Evolutionary conservation across 2,113 vertebrate species (phyloP), one percentile per base, ranked within the genome.

Genomic region (Bubo blakistoni): DNA sequence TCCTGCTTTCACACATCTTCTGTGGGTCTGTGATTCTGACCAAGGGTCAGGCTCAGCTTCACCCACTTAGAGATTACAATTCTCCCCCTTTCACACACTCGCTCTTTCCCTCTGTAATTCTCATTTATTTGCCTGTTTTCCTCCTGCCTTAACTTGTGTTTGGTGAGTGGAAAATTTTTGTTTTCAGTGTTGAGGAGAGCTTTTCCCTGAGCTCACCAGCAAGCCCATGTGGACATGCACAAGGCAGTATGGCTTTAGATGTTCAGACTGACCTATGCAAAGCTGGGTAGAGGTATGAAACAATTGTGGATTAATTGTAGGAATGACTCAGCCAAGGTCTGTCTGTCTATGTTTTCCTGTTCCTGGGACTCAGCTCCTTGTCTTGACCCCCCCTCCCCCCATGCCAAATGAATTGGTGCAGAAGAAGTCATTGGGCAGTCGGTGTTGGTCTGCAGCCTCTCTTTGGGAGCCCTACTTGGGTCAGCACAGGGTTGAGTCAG

Each of bases 1-100:
- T 92, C 82, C 95, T 97, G 92, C 93, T 96, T 97, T 97, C 96
- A 87, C 94, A 97, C 91, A 20, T 89, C 61, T 51, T 95, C 88
- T 72, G 42, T 70, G 49, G 22, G 16, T 51, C 54, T 66, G 46
- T 18, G 73, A 25, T 73, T 82, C 70, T 73, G 73, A 46, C 24
- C 44, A 3, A 44, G 82, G 94, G 88, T 96, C 94, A 92, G 85
- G 93, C 82, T 97, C 13, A 71, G 71, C 86, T 95, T 97, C 96
- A 94, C 72, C 78, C 94, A 73, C 78, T 94, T 79, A 83, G 51
- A 81, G 62, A 78, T 95, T 96, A 70, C 22, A 19, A 55, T 95
- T 96, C 40, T 85, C 59, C 25, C 54, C 52, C 32, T 81, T 78
- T 61, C 20, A 44, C 16, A 34, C 10, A 8, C n/a, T 71, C 3